Evolutionary conservation across 2,797 vertebrate species (phyloP), one percentile per base, ranked within the genome.

Genomic region (Lemur catta): DNA sequence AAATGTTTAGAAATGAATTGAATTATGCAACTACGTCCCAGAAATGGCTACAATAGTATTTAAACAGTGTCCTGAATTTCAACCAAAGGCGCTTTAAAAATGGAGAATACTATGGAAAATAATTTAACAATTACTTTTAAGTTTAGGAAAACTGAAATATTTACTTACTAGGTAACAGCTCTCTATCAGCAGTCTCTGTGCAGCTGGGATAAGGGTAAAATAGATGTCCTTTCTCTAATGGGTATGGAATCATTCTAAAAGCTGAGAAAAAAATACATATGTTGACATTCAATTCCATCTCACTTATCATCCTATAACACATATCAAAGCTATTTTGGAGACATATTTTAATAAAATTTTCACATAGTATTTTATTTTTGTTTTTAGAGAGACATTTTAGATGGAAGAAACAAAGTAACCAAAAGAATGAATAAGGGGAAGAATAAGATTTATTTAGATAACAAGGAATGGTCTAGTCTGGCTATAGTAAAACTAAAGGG

Each of bases 171-270:
- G 99, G 99, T 98, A 99, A 98, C 57, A 99, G 99, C 89, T 99
- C 99, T 98, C 99, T 99, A 96, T 99, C 99, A 98, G 99, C 99
- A 94, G 99, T 99, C 98, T 99, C 99, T 98, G 99, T 99, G 98
- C 99, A 99, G 96, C 99, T 99, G 26, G 99, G 99, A 95, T 99
- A 99, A 28, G 99, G 99, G 97, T 99, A 99, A 99, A 99, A 99
- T 63, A 99, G 99, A 98, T 99, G 99, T 90, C 99, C 99, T 98
- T 99, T 99, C 98, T 99, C 99, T 97, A 99, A 98, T 0, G 99
- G 99, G 97, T 99, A 99, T 0, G 99, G 99, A 98, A 99, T 99
- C 99, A 99, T 99, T 98, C 99, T 98, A 98, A 99, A 99, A 92
- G 99, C 99, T 99, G 98, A 91, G 88, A 55, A 93, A 97, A 92